phyloP scores from a whole-genome alignment of 2,797 vertebrate species.

The Liparis tanakae region DNA sequence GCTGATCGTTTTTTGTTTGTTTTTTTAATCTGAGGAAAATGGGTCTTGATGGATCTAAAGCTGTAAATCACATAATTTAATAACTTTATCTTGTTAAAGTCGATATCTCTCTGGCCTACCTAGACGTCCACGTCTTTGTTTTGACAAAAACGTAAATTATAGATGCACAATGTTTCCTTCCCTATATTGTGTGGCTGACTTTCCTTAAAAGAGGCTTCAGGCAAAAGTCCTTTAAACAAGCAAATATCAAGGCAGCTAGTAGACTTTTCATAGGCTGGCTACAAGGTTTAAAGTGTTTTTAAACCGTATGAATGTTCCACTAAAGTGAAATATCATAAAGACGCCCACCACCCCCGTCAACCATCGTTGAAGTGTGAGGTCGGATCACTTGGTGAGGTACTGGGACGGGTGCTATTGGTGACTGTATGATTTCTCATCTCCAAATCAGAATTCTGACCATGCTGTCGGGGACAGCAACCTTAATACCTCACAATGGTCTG shows the following conservation, averaged over 20 bases:
- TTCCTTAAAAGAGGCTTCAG: conserved; percentile 11
- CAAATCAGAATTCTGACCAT: conserved; percentile 64
- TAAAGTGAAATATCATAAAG: conserved; percentile 30
- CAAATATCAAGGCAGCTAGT: conserved; percentile 70
- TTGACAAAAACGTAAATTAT: conserved; percentile 37
- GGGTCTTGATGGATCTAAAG: conserved; percentile 55
- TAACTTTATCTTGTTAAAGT: conserved; percentile 27
- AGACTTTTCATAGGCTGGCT: conserved; percentile 51
- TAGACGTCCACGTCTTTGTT: conserved; percentile 31
- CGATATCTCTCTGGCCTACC: conserved; percentile 19
- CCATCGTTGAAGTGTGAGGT: conserved; percentile 42
- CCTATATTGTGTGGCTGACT: conserved; percentile 29
- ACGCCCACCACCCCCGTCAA: conserved; percentile 2
- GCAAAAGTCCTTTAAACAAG: conserved; percentile 26
- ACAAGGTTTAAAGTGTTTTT: conserved; percentile 36
- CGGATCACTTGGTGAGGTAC: conserved; percentile 45
- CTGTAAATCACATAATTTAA: conserved; percentile 50
- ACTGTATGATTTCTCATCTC: conserved; percentile 51
- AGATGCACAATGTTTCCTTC: conserved; percentile 28
- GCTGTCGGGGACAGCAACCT: conserved; percentile 72
- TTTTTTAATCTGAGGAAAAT: conserved; percentile 47
- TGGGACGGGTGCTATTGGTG: conserved; percentile 44
- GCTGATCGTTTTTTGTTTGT: conserved; percentile 47
- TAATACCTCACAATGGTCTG: conserved; percentile 81
- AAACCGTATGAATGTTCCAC: conserved; percentile 14